Conservation (phyloP, 1,140 invertebrate species). For the Cydia strobilella region DNA sequence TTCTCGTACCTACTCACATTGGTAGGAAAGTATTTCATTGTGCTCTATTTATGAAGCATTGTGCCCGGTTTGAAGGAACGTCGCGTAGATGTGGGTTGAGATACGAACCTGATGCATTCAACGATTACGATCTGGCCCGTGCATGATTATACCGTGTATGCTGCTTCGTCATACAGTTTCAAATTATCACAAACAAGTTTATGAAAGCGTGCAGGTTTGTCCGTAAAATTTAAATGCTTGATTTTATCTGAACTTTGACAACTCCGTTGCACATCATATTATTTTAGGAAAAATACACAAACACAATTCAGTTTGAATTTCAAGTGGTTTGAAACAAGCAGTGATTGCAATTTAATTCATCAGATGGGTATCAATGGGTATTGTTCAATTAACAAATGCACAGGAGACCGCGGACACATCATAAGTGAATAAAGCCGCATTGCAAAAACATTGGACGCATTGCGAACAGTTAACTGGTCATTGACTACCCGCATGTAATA, state of each 20-base stretch:
- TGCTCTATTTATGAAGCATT: constrained; percentile 47
- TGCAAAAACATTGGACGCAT: constrained; percentile 45
- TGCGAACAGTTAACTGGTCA: constrained; percentile 48
- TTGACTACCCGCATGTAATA: constrained; percentile 47
- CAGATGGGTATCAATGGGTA: constrained; percentile 45
- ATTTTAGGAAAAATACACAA: not conserved
- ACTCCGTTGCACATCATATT: not conserved
- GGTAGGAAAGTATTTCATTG: constrained; percentile 41
- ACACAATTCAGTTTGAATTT: not conserved
- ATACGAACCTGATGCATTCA: constrained; percentile 34
- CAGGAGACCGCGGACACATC: constrained; percentile 34
- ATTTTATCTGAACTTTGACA: constrained; percentile 12
- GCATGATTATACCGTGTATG: constrained; percentile 32
- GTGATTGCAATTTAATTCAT: not conserved
- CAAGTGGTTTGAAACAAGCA: not conserved
- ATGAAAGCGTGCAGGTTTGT: constrained; percentile 32
- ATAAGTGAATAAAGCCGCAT: constrained; percentile 38
- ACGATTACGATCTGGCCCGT: constrained; percentile 32
- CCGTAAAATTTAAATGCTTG: not conserved
- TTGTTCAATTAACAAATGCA: constrained; percentile 47
- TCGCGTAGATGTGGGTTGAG: constrained; percentile 32
- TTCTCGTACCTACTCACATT: too few relatives aligned
- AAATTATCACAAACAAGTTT: constrained; percentile 31
- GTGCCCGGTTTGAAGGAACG: constrained; percentile 36
- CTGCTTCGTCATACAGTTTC: constrained; percentile 24